Conservation (phyloP, 2,113 vertebrate genomes). For the Rhynchopsitta pachyrhyncha region DNA sequence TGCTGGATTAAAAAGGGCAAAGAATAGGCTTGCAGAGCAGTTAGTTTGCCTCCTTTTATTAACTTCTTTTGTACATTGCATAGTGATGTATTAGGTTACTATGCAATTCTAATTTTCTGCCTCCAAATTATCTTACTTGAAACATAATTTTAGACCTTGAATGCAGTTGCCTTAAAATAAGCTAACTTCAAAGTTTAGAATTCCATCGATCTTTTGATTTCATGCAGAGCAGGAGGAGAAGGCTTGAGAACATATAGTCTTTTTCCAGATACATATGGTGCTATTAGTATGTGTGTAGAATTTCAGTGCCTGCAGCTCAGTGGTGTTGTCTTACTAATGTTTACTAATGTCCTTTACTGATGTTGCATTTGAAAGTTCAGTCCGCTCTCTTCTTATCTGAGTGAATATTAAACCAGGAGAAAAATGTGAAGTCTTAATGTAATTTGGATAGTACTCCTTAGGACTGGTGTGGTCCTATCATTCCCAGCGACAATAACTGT, state of each 20-base stretch:
- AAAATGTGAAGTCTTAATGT: background rate
- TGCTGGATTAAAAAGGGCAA: background rate
- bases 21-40: background rate
- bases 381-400: background rate
- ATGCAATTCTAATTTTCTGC: background rate
- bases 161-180: background rate
- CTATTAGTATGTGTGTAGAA: background rate
- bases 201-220: background rate
- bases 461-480: background rate
- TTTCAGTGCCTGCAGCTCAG: background rate
- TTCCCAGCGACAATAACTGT: background rate
- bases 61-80: background rate
- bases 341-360: background rate
- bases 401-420: background rate
- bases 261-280: background rate
- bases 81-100: background rate
- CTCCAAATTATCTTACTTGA: background rate
- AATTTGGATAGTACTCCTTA: background rate
- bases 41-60: background rate
- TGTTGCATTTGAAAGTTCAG: background rate
- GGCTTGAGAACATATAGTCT: background rate
- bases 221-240: background rate
- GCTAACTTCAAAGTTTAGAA: background rate
- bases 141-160: background rate
- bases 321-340: background rate